Evolutionary conservation across 2,797 vertebrate species (phyloP).

Genomic region (Sebastes minor): DNA sequence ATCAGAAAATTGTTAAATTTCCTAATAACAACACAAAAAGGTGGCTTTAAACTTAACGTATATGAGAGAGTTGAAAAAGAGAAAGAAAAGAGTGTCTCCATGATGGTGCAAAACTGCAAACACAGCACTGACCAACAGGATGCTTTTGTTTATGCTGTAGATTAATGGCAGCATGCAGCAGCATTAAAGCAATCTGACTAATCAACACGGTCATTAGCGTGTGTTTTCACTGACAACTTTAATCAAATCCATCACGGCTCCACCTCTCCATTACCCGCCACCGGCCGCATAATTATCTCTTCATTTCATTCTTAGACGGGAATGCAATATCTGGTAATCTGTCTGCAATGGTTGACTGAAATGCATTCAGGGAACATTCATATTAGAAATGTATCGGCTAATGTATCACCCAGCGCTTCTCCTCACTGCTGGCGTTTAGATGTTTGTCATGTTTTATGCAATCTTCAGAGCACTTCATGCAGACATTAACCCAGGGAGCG

Average conservation of each 20-base stretch:
- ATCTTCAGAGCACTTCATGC: constrained; percentile 27
- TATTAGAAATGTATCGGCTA: constrained; percentile 60
- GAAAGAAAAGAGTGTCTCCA: neutral
- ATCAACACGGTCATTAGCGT: constrained; percentile 81
- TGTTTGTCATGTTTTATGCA: constrained; percentile 71
- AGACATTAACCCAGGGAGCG: constrained; percentile 24
- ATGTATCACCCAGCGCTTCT: constrained; percentile 61
- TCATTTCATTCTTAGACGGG: constrained; percentile 76
- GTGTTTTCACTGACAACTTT: constrained; percentile 79
- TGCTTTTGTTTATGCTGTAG: constrained; percentile 69
- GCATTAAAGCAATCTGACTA: constrained; percentile 78
- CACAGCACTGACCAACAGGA: constrained; percentile 49
- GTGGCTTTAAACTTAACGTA: neutral
- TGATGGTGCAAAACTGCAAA: constrained; percentile 36
- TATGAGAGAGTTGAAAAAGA: neutral
- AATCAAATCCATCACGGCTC: constrained; percentile 78
- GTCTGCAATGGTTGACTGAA: constrained; percentile 69
- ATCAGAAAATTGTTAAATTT: neutral
- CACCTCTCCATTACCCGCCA: constrained; percentile 64
- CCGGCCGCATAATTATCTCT: constrained; percentile 77
- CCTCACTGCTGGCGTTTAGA: constrained; percentile 30
- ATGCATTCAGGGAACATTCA: constrained; percentile 62
- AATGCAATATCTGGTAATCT: constrained; percentile 77
- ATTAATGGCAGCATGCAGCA: constrained; percentile 68
- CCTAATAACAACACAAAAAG: neutral